Evolutionary conservation across 35 echinoderm and acorn worm genomes (phyloP), one percentile per base, ranked within the genome.

Genomic region (Apostichopus japonicus): DNA sequence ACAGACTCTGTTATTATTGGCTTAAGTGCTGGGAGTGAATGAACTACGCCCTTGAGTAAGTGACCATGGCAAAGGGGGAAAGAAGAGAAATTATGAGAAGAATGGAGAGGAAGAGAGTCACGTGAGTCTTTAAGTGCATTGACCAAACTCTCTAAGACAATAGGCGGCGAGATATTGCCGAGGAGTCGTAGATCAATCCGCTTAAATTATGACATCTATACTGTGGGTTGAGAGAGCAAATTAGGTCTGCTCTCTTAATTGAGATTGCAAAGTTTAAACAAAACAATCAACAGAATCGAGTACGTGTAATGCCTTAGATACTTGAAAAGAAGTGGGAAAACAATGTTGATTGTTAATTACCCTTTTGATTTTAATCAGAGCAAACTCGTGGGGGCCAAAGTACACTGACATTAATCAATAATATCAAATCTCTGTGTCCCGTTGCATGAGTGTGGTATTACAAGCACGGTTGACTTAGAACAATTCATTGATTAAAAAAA

Each of bases 111-210:
- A 24, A 84, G 54, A 57, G 13, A 84, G 0, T 62, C 8, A 84
- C 27, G 22, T 7, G 56, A 53, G 80, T 44, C 33, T n/a, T n/a
- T 44, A 83, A 84, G 81, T 84, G 81, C 81, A 84, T 57, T 84
- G 81, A 84, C 54, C 53, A 54, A 44, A 33, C 33, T 83, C 81
- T 23, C 11, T 84, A 10, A 84, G 57, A 84, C 81, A 83, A 83
- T 83, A 17, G 54, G 33, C 33, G 54, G 51, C 79, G n/a, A 19
- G 17, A 44, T 44, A 83, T 19, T 83, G 52, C 57, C 57, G 56
- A 75, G 71, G 15, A 21, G 71, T 75, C 71, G 22, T 75, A 19
- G 71, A 19, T 19, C 63, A 67, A 67, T 67, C 33, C 33, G 2
- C 33, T 44, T 44, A 44, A 44, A 44, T 44, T 44, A 44, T 44